phyloP scores from a whole-genome alignment of 64 coral and sea anemone genomes.

The Pocillopora verrucosa region DNA sequence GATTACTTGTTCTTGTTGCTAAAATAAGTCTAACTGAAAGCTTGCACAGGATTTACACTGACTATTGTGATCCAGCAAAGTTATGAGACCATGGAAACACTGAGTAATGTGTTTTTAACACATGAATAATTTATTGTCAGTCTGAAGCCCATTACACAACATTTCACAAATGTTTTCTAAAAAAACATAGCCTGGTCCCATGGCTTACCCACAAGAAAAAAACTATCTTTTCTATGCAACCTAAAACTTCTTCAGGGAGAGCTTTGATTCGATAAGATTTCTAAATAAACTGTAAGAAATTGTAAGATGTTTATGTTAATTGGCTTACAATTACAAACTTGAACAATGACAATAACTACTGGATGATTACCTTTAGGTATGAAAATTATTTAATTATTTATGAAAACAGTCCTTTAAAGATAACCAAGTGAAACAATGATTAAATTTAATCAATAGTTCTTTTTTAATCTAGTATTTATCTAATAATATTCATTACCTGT shows the following conservation, averaged over 20 bases:
- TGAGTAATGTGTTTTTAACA: slow-evolving; percentile 2
- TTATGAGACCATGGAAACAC: slow-evolving; percentile 45
- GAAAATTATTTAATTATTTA: slow-evolving; percentile 32
- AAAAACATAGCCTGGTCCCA: slow-evolving; percentile 6
- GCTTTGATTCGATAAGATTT: slow-evolving; percentile 2
- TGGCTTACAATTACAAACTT: slow-evolving; percentile 10
- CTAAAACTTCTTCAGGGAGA: neutral
- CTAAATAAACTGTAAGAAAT: neutral
- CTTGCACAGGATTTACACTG: slow-evolving; percentile 29
- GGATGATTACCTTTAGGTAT: neutral
- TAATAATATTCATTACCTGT: no score
- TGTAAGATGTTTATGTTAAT: neutral
- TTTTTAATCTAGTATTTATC: no score
- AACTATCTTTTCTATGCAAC: neutral
- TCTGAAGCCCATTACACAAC: neutral
- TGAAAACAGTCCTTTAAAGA: neutral
- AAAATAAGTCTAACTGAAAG: slow-evolving; percentile 4
- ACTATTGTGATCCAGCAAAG: neutral
- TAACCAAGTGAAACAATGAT: neutral
- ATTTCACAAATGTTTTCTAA: neutral
- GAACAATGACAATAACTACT: neutral
- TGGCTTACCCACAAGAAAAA: slow-evolving; percentile 2
- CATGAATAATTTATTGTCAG: slow-evolving; percentile 28
- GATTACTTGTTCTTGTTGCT: neutral
- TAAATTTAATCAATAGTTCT: no score